These are phyloP conservation scores for Apostichopus californicus DNA, from an alignment of 35 echinoderm and acorn worm species.

Conservation along the genomic window DNA sequence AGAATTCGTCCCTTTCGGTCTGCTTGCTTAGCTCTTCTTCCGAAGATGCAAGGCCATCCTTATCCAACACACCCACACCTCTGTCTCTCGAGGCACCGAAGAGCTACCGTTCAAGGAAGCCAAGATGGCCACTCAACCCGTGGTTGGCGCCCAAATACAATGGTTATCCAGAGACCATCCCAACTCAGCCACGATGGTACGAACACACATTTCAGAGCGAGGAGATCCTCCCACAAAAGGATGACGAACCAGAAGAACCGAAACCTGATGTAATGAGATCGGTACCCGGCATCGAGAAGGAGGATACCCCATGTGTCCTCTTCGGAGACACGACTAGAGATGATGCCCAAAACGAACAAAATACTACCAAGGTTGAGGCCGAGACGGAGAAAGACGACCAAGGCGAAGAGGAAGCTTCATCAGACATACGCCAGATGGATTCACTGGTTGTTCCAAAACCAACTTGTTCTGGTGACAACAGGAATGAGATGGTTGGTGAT, in stretches of 20 bases:
- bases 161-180: not conserved
- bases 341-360: not conserved
- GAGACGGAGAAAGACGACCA: not conserved
- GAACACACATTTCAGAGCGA: not conserved
- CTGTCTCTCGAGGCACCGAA: not conserved
- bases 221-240: not conserved
- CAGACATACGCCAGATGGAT: not conserved
- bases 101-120: not conserved
- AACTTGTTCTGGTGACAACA: not conserved
- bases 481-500: not conserved
- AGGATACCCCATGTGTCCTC: too few relatives aligned
- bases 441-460: not conserved
- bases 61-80: not conserved
- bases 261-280: not conserved
- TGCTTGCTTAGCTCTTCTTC: not conserved
- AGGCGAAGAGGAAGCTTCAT: not conserved
- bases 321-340: not conserved
- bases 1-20: not conserved
- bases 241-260: not conserved
- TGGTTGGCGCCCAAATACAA: constrained; percentile 24
- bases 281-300: too few relatives aligned
- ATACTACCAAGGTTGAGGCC: not conserved
- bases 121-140: not conserved
- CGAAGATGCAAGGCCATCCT: too few relatives aligned
- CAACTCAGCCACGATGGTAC: not conserved